Evolutionary conservation across 1,140 invertebrate species (phyloP).

Genomic region (Octopus bimaculoides): DNA sequence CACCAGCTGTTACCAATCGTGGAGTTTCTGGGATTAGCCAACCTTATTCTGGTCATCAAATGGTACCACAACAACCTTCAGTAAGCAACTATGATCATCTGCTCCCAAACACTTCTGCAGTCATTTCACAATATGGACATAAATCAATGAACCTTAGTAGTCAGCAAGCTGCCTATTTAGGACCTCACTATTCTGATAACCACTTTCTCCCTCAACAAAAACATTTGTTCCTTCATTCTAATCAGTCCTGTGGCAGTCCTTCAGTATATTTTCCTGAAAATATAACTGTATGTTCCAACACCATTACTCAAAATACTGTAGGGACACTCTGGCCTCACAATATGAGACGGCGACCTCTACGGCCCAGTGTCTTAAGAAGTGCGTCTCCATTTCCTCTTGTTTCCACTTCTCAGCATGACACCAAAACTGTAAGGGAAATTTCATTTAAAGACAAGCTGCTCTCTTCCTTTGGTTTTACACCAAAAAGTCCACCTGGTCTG

Average conservation of each 20-base stretch:
- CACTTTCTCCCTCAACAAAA: neutral
- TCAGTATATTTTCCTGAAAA: slow-evolving; percentile 25
- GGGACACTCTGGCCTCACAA: slow-evolving; percentile 30
- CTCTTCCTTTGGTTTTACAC: neutral
- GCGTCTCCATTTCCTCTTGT: neutral
- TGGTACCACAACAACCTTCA: slow-evolving; percentile 1
- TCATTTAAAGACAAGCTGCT: neutral
- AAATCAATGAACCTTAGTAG: neutral
- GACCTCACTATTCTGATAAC: neutral
- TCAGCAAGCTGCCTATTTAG: neutral
- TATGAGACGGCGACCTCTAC: slow-evolving; percentile 37
- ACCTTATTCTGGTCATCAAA: neutral
- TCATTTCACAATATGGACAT: slow-evolving; percentile 15
- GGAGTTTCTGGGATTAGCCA: neutral
- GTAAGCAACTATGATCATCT: slow-evolving; percentile 8
- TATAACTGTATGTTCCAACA: slow-evolving; percentile 24
- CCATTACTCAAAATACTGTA: neutral
- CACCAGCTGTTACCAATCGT: neutral
- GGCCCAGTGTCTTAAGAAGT: slow-evolving; percentile 15
- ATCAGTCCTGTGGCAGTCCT: slow-evolving; percentile 5
- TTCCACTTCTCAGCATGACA: neutral
- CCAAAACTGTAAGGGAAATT: neutral
- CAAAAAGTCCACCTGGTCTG: slow-evolving; percentile 40
- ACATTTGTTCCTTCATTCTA: slow-evolving; percentile 5
- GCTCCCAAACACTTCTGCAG: slow-evolving; percentile 2